Percentiles rank a stretch among this genome's conserved stretches.
These are phyloP conservation scores for Stigmatopora argus DNA, from an alignment of 2,113 vertebrate species.

Conservation along the genomic window DNA sequence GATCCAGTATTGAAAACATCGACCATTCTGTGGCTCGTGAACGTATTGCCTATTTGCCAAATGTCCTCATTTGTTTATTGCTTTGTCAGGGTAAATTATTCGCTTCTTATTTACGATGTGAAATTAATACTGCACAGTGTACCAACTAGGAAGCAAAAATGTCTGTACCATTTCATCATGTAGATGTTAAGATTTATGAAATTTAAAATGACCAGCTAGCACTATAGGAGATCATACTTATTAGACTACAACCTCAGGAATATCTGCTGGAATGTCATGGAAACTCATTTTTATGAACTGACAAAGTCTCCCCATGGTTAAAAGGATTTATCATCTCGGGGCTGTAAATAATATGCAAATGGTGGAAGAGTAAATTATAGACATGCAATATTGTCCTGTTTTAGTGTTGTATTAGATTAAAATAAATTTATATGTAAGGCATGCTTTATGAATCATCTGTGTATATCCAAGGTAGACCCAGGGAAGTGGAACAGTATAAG, in stretches of 20 bases:
- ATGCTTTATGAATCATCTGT: neutral
- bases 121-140: slow-evolving; percentile 5
- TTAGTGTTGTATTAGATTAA: neutral
- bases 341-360: neutral
- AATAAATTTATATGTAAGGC: neutral
- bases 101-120: slow-evolving; percentile 3
- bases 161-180: neutral
- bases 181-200: slow-evolving; percentile 1
- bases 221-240: neutral
- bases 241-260: slow-evolving; percentile 4
- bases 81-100: neutral
- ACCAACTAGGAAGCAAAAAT: slow-evolving; percentile 1
- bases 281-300: slow-evolving; percentile 5
- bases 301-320: neutral
- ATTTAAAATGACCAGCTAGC: slow-evolving; percentile 1
- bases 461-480: neutral
- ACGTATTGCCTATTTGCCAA: neutral
- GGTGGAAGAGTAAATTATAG: neutral
- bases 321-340: neutral
- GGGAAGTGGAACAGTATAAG: neutral
- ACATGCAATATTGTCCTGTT: neutral
- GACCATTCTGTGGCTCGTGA: neutral
- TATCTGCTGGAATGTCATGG: neutral
- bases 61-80: neutral
- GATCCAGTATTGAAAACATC: neutral